A percentile compares a stretch with the other conserved stretches of the same genome.
Evolutionary conservation across 2,113 vertebrate genomes (phyloP).

Genomic region (Puffinus mauretanicus): DNA sequence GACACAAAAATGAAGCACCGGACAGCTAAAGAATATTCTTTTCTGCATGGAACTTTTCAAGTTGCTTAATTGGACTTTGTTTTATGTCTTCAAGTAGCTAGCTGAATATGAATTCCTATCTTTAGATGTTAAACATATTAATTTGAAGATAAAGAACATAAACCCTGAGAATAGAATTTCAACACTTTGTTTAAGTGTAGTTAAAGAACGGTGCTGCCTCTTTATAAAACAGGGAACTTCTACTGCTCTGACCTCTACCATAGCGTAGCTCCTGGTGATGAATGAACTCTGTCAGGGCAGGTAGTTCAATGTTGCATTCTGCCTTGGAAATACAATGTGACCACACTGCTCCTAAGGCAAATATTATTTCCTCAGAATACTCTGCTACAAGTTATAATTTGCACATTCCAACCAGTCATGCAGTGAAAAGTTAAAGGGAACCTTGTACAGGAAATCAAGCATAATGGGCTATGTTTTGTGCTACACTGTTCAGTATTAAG

Average conservation of each 20-base stretch:
- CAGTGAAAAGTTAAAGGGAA: conserved; percentile 19
- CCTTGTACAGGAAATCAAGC: not conserved
- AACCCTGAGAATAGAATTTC: not conserved
- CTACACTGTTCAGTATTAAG: not conserved
- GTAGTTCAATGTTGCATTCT: not conserved
- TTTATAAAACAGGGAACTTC: not conserved
- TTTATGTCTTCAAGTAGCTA: not conserved
- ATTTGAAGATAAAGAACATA: not conserved
- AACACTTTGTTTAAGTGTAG: not conserved
- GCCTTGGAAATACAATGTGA: not conserved
- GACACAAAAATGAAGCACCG: not conserved
- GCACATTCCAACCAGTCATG: not conserved
- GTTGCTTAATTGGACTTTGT: not conserved
- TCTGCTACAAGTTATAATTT: conserved; percentile 19
- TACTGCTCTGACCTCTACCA: not conserved
- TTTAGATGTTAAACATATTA: not conserved
- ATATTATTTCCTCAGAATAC: conserved; percentile 13
- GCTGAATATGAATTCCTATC: not conserved
- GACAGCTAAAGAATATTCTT: not conserved
- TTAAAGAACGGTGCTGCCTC: not conserved
- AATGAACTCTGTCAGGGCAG: not conserved
- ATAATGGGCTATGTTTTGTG: not conserved
- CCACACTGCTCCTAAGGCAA: not conserved
- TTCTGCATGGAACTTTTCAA: not conserved
- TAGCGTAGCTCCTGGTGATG: not conserved